A percentile compares a stretch with the other conserved stretches of the same genome.
Conservation (phyloP, 2,113 vertebrate species). For the Charadrius vociferus region DNA sequence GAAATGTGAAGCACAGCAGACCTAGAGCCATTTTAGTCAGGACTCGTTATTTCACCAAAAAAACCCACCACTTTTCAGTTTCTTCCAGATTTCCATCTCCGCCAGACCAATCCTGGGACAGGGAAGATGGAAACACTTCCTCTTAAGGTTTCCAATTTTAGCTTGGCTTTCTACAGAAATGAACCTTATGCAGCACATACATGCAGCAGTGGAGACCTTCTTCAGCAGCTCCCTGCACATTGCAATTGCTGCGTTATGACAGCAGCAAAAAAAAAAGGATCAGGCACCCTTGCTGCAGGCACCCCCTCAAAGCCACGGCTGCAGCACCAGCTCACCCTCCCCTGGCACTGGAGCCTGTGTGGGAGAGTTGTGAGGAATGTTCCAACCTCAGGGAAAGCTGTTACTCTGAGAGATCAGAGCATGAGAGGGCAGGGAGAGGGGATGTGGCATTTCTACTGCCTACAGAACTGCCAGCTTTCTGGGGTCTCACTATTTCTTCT, state of each 20-base stretch:
- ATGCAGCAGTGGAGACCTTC: neutral
- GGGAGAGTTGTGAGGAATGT: neutral
- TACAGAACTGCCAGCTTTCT: neutral
- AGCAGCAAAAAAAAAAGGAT: neutral
- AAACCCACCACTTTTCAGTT: neutral
- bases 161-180: neutral
- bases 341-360: neutral
- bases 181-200: neutral
- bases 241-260: neutral
- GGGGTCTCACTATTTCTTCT: neutral
- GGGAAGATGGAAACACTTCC: neutral
- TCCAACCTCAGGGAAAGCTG: neutral
- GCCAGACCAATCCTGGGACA: neutral
- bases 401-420: neutral
- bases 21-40: neutral
- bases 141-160: neutral
- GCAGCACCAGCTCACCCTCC: neutral
- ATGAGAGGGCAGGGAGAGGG: rapidly evolving
- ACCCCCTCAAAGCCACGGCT: neutral
- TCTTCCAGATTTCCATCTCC: neutral
- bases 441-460: neutral
- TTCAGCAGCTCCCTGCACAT: neutral
- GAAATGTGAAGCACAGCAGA: neutral
- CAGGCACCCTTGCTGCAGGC: too few relatives aligned
- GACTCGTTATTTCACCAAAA: neutral